Evolutionary conservation across 2,113 vertebrate species (phyloP).

Genomic region (Silurus asotus): DNA sequence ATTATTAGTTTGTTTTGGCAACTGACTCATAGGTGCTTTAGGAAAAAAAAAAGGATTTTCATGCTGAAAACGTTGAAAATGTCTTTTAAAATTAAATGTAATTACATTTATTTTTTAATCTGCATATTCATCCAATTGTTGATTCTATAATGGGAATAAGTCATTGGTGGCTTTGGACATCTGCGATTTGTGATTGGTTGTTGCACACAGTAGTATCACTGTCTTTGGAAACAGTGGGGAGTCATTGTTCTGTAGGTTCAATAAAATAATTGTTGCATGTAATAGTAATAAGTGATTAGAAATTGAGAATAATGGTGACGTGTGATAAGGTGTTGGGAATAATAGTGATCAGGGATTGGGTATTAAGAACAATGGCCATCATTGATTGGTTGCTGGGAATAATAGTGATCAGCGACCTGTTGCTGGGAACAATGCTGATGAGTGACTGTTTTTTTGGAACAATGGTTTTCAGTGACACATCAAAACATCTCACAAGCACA

Average conservation of each 20-base stretch:
- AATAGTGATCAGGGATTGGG: not conserved
- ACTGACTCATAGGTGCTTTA: not conserved
- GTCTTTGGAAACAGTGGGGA: not conserved
- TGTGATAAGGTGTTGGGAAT: not conserved
- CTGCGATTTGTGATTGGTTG: not conserved
- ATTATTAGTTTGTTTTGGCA: not conserved
- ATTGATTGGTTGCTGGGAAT: not conserved
- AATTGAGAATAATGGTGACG: not conserved
- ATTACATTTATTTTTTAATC: not conserved
- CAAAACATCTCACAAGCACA: not conserved
- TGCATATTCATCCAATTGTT: not conserved
- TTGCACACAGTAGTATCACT: not conserved
- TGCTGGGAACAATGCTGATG: too few species aligned
- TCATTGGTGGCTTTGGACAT: not conserved
- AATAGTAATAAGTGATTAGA: not conserved
- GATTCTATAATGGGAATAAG: not conserved
- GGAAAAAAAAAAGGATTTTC: not conserved
- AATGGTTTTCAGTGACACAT: too few species aligned
- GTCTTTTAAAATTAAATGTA: not conserved
- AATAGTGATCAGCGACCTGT: too few species aligned
- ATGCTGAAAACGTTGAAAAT: not conserved
- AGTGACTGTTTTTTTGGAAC: too few species aligned
- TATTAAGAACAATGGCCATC: not conserved
- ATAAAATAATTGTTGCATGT: too few species aligned
- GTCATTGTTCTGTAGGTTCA: not conserved